These are phyloP conservation scores for Neoscelio sp. DNA, from an alignment of 2,888 invertebrate species.

Conservation along the genomic window DNA sequence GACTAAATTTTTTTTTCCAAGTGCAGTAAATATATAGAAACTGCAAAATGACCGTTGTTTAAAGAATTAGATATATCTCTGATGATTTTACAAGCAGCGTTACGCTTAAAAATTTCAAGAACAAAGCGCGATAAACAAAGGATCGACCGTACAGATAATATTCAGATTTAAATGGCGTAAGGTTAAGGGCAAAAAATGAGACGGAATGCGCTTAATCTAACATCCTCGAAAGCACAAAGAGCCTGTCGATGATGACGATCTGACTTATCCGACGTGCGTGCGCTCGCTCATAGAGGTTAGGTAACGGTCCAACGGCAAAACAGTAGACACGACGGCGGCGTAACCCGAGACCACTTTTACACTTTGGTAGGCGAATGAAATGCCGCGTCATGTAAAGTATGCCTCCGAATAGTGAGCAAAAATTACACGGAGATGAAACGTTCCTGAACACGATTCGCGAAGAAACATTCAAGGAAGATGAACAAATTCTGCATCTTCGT, in stretches of 20 bases:
- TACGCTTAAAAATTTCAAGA: too few species aligned
- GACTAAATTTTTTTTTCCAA: too few species aligned
- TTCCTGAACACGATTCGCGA: too few species aligned
- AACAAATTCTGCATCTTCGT: too few species aligned
- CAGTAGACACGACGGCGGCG: constrained; percentile 78
- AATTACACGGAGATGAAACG: too few species aligned
- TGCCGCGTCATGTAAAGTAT: constrained; percentile 47
- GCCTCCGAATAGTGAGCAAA: too few species aligned
- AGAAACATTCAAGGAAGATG: too few species aligned
- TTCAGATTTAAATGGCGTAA: constrained; percentile 11
- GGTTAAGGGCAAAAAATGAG: constrained; percentile 28
- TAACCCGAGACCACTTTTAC: constrained; percentile 69
- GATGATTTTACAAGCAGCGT: too few species aligned
- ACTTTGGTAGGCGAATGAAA: constrained; percentile 46
- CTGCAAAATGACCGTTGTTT: too few species aligned
- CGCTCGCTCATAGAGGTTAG: constrained; percentile 76
- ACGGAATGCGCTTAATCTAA: constrained; percentile 47
- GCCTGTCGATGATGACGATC: constrained; percentile 54
- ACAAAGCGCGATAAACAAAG: too few species aligned
- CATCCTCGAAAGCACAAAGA: constrained; percentile 43
- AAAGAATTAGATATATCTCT: too few species aligned
- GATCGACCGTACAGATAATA: constrained; percentile 41
- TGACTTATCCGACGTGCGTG: constrained; percentile 53
- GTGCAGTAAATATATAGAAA: too few species aligned
- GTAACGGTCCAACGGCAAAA: constrained; percentile 79